phyloP scores from a whole-genome alignment of 2,797 vertebrate genomes.

The Calcarius lapponicus region DNA sequence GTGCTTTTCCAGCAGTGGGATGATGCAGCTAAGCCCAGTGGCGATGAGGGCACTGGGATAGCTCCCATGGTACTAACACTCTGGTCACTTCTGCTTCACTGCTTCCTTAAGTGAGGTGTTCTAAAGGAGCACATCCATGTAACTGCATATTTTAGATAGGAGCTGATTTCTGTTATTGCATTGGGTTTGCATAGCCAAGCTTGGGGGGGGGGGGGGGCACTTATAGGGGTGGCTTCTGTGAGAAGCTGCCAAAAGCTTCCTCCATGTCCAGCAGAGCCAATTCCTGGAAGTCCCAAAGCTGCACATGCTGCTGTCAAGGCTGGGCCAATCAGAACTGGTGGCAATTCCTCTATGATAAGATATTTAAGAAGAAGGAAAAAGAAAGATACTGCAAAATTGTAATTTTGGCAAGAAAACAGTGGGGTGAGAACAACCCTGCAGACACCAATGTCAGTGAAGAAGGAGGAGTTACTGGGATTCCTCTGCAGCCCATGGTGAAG shows the following conservation, averaged over 20 bases:
- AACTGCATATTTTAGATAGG: neutral
- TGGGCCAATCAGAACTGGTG: neutral
- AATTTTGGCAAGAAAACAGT: neutral
- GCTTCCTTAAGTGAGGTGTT: neutral
- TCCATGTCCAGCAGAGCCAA: neutral
- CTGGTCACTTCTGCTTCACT: neutral
- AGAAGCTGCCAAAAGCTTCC: neutral
- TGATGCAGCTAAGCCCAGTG: neutral
- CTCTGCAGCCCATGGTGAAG: neutral
- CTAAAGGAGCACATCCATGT: neutral
- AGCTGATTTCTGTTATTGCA: neutral
- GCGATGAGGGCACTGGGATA: neutral
- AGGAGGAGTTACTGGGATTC: neutral
- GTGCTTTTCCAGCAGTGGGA: neutral
- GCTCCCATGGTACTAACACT: neutral
- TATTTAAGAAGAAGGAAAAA: neutral
- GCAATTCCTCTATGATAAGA: neutral
- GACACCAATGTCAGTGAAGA: neutral
- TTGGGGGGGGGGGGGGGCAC: fast-evolving
- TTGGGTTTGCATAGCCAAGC: neutral
- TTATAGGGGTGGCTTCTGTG: neutral
- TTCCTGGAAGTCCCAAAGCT: neutral
- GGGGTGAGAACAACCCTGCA: neutral
- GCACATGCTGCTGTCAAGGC: neutral
- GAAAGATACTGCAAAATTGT: neutral